phyloP scores from a whole-genome alignment of 92 coral and sea anemone genomes.

The Scolanthus callimorphus region DNA sequence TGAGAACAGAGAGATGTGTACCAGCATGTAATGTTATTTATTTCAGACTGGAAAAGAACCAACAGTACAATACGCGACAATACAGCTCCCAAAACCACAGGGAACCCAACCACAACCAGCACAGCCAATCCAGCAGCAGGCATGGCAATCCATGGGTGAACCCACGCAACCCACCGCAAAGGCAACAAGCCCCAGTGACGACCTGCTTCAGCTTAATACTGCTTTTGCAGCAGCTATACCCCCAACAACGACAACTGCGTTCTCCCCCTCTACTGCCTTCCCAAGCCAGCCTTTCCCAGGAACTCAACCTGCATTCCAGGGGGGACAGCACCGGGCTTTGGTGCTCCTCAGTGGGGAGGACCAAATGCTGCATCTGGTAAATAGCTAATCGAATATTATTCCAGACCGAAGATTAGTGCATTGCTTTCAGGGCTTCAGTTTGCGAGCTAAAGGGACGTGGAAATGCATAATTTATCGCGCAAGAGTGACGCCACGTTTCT shows the following conservation, averaged over 20 bases:
- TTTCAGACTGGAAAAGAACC: too few relatives aligned
- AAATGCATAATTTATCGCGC: too few relatives aligned
- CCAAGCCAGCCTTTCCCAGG: slow-evolving; percentile 81
- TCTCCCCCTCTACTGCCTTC: slow-evolving; percentile 55
- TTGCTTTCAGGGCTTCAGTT: too few relatives aligned
- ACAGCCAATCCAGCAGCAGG: slow-evolving; percentile 27
- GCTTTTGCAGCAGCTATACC: slow-evolving; percentile 58
- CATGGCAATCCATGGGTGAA: neutral
- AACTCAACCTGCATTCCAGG: slow-evolving; percentile 36
- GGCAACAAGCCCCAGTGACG: slow-evolving; percentile 59
- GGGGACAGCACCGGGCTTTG: slow-evolving; percentile 58
- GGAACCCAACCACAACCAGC: slow-evolving; percentile 10
- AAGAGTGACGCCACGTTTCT: too few relatives aligned
- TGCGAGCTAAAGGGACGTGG: too few relatives aligned
- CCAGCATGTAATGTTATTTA: too few relatives aligned
- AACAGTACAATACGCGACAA: too few relatives aligned
- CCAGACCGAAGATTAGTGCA: too few relatives aligned
- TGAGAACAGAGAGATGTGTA: too few relatives aligned
- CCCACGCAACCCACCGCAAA: slow-evolving; percentile 29
- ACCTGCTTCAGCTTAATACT: slow-evolving; percentile 71
- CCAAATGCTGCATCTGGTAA: neutral
- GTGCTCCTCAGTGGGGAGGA: neutral
- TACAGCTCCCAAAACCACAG: slow-evolving; percentile 1
- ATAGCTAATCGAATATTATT: too few relatives aligned
- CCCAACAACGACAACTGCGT: slow-evolving; percentile 32